Base-by-base conservation (phyloP, 2,113 vertebrate species). In the Dipodomys merriami region DNA sequence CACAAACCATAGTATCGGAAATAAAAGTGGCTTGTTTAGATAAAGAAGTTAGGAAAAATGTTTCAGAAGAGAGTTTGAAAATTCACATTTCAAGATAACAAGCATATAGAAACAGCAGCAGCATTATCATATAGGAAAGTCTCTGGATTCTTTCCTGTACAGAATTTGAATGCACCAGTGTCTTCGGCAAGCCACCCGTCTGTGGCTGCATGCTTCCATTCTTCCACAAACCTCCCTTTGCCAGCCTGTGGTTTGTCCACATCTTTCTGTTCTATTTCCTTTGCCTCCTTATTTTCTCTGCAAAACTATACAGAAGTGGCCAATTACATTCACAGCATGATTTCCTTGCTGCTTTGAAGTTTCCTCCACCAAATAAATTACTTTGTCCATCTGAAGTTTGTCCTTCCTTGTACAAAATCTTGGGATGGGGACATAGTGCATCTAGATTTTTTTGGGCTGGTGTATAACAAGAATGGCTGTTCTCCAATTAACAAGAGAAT, bases 21-120 rank as follows among this genome's bases (percentile, higher is more conserved):
- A 78, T 69, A 71, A 49, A 57, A 10, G 29, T 62, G 4, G 5
- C 8, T 39, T 77, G 29, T 76, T 77, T 72, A 74, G 46, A 71
- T 2, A 79, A 10, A 20, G 13, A 30, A 80, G 8, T 62, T 16
- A 72, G 33, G n/a, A 25, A 78, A 78, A 16, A 22, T 18, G 46
- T 62, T 82, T 80, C 30, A 20, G 53, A 67, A 49, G 79, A 49
- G 79, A 74, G 73, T 82, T 85, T 67, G 16, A 94, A 81, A 93
- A 93, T 69, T 53, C 88, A 74, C 35, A 83, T 57, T 72, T 11
- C 29, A 49, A 39, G 5, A 39, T 39, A 39, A 39, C 39, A 39
- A 39, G 39, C 39, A 39, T 39, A 39, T 39, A 39, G 39, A 39
- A 39, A 8, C 57, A 73, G 5, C 16, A 57, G 23, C 11, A 53